Percentiles rank a stretch among this genome's conserved stretches.
phyloP scores from a whole-genome alignment of 2,113 vertebrate species.

The Thinocorus orbignyianus region DNA sequence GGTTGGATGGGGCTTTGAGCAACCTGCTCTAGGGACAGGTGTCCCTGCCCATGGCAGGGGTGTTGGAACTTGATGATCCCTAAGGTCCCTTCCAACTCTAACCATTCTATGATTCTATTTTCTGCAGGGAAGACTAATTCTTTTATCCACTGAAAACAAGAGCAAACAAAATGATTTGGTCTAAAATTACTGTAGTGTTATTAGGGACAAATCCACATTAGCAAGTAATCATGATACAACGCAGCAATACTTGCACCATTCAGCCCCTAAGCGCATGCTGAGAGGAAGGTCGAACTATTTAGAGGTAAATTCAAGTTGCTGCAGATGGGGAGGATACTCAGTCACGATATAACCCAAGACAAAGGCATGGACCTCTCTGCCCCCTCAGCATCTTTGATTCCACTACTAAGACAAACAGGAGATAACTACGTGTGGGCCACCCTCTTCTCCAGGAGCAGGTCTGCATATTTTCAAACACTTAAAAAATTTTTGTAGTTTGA shows the following conservation, averaged over 20 bases:
- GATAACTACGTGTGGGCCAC: neutral
- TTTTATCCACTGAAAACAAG: neutral
- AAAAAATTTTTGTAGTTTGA: neutral
- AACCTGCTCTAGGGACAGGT: too few relatives aligned
- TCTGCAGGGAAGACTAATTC: neutral
- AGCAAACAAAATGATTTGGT: neutral
- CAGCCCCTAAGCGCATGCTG: neutral
- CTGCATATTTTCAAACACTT: neutral
- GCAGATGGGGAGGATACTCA: neutral
- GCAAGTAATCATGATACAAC: neutral
- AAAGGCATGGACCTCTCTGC: neutral
- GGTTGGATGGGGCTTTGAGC: too few relatives aligned
- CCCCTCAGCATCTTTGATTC: neutral
- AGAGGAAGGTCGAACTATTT: neutral
- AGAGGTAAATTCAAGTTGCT: neutral
- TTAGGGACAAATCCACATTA: neutral
- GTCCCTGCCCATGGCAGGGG: too few relatives aligned
- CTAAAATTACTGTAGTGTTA: neutral
- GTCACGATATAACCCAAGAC: neutral
- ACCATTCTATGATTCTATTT: too few relatives aligned
- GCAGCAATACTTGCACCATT: neutral
- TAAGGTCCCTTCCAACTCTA: too few relatives aligned
- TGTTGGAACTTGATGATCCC: too few relatives aligned
- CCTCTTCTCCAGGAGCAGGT: neutral
- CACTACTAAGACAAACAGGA: neutral